Conservation (phyloP, 2,113 vertebrate species). For the Coptodon rendalli region DNA sequence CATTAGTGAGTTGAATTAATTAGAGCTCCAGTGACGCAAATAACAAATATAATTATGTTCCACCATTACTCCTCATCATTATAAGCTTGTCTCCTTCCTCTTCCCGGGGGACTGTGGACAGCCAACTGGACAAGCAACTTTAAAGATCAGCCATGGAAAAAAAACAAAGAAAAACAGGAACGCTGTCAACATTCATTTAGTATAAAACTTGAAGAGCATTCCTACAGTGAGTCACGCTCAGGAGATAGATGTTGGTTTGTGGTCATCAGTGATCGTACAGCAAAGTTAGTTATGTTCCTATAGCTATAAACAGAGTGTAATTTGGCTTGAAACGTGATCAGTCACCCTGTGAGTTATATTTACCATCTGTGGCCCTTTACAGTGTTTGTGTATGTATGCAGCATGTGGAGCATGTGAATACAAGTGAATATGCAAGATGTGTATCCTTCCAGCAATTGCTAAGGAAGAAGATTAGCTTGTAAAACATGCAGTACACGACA, state of each 20-base stretch:
- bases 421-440: background rate
- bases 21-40: conserved; percentile 19
- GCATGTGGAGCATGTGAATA: conserved; percentile 1
- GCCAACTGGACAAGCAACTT: conserved; percentile 13
- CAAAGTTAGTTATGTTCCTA: conserved; percentile 17
- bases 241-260: conserved; percentile 28
- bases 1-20: conserved; percentile 46
- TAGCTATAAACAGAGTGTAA: conserved; percentile 51
- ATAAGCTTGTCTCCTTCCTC: conserved; percentile 1
- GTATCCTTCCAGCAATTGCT: background rate
- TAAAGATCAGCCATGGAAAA: background rate
- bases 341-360: conserved; percentile 45
- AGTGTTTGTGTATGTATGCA: background rate
- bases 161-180: background rate
- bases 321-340: conserved; percentile 43
- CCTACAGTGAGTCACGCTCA: background rate
- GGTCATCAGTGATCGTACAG: conserved; percentile 8
- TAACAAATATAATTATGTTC: conserved; percentile 53
- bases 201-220: background rate
- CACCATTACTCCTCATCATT: conserved; percentile 37
- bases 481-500: conserved; percentile 4
- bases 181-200: conserved; percentile 28
- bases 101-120: background rate
- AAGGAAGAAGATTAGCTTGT: conserved; percentile 23
- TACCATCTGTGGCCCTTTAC: conserved; percentile 46